These are phyloP conservation scores for Tragelaphus buxtoni DNA, from an alignment of 2,113 vertebrate genomes.

Conservation along the genomic window DNA sequence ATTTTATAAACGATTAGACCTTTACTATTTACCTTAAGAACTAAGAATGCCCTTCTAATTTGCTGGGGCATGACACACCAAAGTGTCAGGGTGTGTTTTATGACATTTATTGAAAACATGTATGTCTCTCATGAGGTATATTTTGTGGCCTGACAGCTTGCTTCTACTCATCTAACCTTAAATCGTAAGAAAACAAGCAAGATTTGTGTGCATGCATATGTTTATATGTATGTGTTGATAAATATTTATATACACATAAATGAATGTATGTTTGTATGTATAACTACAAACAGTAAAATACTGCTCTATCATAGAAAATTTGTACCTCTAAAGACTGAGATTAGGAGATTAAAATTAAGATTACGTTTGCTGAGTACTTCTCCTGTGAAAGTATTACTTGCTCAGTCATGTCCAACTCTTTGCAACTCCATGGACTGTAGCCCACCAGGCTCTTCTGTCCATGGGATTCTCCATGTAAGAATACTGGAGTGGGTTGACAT, in stretches of 20 bases:
- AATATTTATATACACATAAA: background rate
- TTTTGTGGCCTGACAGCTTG: background rate
- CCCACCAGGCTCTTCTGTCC: background rate
- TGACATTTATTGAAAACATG: background rate
- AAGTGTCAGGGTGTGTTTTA: background rate
- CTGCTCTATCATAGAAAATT: background rate
- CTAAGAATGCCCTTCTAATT: background rate
- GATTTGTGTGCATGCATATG: background rate
- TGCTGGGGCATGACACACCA: background rate
- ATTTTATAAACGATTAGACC: background rate
- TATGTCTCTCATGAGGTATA: background rate
- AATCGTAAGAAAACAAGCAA: background rate
- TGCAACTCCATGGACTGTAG: background rate
- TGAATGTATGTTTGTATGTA: background rate
- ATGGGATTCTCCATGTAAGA: background rate
- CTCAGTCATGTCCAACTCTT: background rate
- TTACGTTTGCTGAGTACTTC: background rate
- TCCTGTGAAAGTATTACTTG: background rate
- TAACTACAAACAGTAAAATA: background rate
- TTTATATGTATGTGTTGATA: background rate
- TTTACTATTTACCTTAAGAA: background rate
- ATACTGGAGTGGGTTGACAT: background rate
- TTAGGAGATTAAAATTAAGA: background rate
- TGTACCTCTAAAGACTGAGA: background rate
- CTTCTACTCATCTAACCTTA: background rate